These are phyloP conservation scores for Micromys minutus DNA, from an alignment of 2,113 vertebrate species.

Conservation along the genomic window DNA sequence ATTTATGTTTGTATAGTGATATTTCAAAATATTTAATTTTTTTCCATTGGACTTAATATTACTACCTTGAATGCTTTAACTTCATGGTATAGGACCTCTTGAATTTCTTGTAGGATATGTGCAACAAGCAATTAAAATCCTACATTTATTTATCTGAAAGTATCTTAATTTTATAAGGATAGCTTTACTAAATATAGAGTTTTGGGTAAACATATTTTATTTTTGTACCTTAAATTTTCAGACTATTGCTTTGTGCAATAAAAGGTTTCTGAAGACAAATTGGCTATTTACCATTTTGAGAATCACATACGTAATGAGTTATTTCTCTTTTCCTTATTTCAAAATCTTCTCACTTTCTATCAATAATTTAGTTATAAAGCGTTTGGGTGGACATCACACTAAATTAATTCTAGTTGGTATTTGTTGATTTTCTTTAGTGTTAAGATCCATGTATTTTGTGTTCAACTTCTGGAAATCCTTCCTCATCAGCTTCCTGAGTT, in stretches of 20 bases:
- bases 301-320: neutral
- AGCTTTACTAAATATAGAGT: conserved; percentile 14
- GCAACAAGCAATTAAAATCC: neutral
- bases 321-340: neutral
- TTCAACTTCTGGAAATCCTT: neutral
- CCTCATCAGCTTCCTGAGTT: neutral
- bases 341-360: neutral
- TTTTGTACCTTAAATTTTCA: neutral
- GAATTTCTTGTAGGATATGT: neutral
- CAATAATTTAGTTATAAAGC: neutral
- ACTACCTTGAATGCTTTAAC: neutral
- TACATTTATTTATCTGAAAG: neutral
- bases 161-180: conserved; percentile 20
- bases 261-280: conserved; percentile 12
- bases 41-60: neutral
- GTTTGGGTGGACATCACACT: neutral
- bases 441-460: neutral
- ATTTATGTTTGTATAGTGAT: neutral
- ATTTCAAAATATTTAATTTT: neutral
- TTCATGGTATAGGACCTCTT: neutral
- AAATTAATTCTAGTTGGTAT: conserved; percentile 13
- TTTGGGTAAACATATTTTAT: neutral
- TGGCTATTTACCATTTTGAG: neutral
- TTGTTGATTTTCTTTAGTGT: neutral
- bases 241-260: neutral